A percentile compares a stretch with the other conserved stretches of the same genome.
Evolutionary conservation across 2,888 invertebrate species (phyloP).

Genomic region (Augiades crinisus): DNA sequence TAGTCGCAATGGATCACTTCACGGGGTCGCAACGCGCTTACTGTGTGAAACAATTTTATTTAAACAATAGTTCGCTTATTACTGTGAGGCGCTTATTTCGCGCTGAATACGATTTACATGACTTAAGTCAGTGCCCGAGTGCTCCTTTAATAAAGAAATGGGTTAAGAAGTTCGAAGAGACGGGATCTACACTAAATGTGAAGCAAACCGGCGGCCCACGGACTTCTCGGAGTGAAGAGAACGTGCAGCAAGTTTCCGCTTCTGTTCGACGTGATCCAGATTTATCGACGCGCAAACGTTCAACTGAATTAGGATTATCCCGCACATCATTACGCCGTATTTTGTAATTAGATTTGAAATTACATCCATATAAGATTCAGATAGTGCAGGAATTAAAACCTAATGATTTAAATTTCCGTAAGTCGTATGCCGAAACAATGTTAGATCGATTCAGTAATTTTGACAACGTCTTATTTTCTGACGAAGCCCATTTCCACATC

Average conservation of each 20-base stretch:
- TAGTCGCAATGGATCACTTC: slow-evolving; percentile 34
- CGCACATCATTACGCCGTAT: slow-evolving; percentile 26
- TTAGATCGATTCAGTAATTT: slow-evolving; percentile 30
- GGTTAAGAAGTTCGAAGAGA: slow-evolving; percentile 29
- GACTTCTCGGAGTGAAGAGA: slow-evolving; percentile 27
- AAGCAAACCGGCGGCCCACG: slow-evolving; percentile 31
- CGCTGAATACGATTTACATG: neutral
- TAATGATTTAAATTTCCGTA: slow-evolving; percentile 29
- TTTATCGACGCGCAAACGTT: slow-evolving; percentile 29
- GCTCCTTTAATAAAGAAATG: neutral
- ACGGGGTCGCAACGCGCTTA: slow-evolving; percentile 32
- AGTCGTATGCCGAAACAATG: slow-evolving; percentile 30
- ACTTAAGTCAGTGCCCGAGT: neutral
- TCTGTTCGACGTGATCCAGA: slow-evolving; percentile 30
- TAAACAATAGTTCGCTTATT: slow-evolving; percentile 31
- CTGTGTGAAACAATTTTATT: slow-evolving; percentile 31
- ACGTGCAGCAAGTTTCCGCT: slow-evolving; percentile 27
- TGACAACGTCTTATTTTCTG: slow-evolving; percentile 29
- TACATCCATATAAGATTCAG: slow-evolving; percentile 31
- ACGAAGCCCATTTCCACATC: slow-evolving; percentile 28
- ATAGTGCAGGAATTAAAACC: slow-evolving; percentile 27
- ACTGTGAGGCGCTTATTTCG: slow-evolving; percentile 15
- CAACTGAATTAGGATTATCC: slow-evolving; percentile 31
- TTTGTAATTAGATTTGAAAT: slow-evolving; percentile 30
- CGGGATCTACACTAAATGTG: slow-evolving; percentile 30